Evolutionary conservation across 1,140 invertebrate genomes (phyloP), one percentile per base, ranked within the genome.

Genomic region (Drosophila micromelanica): DNA sequence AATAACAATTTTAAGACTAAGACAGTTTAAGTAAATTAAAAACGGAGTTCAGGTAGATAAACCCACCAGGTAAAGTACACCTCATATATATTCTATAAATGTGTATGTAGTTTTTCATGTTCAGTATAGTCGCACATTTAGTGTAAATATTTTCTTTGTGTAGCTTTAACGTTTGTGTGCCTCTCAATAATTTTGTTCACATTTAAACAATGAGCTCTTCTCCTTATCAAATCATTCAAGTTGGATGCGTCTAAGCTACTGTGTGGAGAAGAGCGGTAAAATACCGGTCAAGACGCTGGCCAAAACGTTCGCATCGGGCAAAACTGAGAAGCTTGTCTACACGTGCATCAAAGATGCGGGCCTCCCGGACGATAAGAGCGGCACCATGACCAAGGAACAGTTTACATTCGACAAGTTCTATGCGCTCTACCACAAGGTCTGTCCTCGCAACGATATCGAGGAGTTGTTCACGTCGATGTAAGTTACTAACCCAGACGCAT

Each of bases 371-470:
- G 98, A 98, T 80, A 99, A 99, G 95, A 97, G 96, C 90, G 99
- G 99, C 92, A 96, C 97, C 35, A 99, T 99, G 92, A 98, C 99
- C 85, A 96, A 96, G 49, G 95, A 95, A 56, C 96, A 97, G 63
- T 99, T 99, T 92, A 99, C 98, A 1, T 99, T 99, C 92, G 98
- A 99, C 72, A 99, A 99, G 91, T 99, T 99, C 93, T 99, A 99
- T 93, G 96, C 97, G 42, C 93, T 99, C 1, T 99, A 99, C 92
- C 98, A 99, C 92, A 99, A 99, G 93, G 99, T 99, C 79, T 99
- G 99, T 92, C 99, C 99, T 7, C 94, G 99, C 75, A 99, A 99
- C 89, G 99, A 99, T 92, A 99, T 99, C 78, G 98, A 99, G 92
- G 98, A 99, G 92, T 93, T 99, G 5, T 99, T 99, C 92, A 96